Conservation (phyloP, 2,888 invertebrate species). For the Dynastes tityus region DNA sequence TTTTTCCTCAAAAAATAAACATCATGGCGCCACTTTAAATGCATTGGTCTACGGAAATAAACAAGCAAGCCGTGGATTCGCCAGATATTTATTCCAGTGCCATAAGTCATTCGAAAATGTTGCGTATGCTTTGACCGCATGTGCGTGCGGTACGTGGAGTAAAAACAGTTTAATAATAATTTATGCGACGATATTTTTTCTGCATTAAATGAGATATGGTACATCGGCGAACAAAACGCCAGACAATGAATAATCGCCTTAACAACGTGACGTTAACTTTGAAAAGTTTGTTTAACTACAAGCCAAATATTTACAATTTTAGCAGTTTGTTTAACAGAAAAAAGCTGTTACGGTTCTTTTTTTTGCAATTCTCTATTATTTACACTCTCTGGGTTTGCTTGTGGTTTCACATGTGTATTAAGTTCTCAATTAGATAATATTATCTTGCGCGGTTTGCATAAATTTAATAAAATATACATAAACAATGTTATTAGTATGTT, state of each 20-base stretch:
- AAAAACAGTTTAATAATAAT: conserved; percentile 32
- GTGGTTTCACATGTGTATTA: conserved; percentile 15
- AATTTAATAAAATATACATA: background rate
- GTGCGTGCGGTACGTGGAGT: background rate
- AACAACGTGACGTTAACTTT: conserved; percentile 21
- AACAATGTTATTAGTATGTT: no score
- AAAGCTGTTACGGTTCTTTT: conserved; percentile 6
- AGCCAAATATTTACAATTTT: conserved; percentile 34
- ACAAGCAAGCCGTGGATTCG: background rate
- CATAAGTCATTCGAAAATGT: conserved; percentile 17
- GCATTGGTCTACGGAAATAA: background rate
- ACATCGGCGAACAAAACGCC: conserved; percentile 7
- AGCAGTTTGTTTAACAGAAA: conserved; percentile 29
- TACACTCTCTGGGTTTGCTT: conserved; percentile 22
- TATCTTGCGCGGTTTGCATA: conserved; percentile 3
- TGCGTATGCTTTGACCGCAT: conserved; percentile 8
- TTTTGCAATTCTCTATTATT: conserved; percentile 24
- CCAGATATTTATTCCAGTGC: background rate
- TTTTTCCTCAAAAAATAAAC: background rate
- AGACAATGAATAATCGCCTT: conserved; percentile 17
- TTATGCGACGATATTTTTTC: conserved; percentile 18
- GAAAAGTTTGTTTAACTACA: conserved; percentile 22
- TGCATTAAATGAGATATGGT: conserved; percentile 1
- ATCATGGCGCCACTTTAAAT: background rate
- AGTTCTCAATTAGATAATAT: background rate